Evolutionary conservation across 2,797 vertebrate species (phyloP).

Genomic region (Sebastes vulpes): DNA sequence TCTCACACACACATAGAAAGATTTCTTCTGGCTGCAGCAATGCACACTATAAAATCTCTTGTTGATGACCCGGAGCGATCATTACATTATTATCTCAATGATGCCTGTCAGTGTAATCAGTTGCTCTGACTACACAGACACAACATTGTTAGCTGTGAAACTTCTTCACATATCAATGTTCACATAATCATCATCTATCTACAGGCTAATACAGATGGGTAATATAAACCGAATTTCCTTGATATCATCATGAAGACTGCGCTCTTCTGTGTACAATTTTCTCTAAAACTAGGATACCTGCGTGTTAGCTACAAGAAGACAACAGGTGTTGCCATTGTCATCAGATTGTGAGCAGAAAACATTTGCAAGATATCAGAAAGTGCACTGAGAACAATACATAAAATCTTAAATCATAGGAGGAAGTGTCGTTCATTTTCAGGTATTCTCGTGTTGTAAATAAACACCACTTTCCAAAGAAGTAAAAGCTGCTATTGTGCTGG

Average conservation of each 20-base stretch:
- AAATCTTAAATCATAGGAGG: neutral
- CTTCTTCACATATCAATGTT: conserved; percentile 13
- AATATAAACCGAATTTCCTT: neutral
- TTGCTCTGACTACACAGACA: neutral
- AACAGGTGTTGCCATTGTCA: neutral
- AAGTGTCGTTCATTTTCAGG: neutral
- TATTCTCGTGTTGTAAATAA: neutral
- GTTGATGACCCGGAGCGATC: neutral
- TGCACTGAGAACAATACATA: neutral
- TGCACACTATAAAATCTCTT: neutral
- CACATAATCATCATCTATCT: neutral
- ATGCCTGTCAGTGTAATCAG: neutral
- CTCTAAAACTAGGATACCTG: neutral
- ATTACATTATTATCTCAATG: neutral
- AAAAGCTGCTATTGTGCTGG: conserved; percentile 1
- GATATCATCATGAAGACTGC: neutral
- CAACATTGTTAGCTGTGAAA: neutral
- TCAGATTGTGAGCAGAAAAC: neutral
- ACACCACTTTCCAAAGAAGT: neutral
- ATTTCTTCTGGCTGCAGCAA: neutral
- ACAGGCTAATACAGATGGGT: neutral
- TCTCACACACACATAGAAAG: neutral
- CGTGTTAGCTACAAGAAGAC: neutral
- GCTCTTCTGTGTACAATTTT: neutral
- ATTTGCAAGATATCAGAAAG: neutral